Base-by-base conservation (phyloP, 2,888 invertebrate genomes). In the Schizotus pectinicornis region DNA sequence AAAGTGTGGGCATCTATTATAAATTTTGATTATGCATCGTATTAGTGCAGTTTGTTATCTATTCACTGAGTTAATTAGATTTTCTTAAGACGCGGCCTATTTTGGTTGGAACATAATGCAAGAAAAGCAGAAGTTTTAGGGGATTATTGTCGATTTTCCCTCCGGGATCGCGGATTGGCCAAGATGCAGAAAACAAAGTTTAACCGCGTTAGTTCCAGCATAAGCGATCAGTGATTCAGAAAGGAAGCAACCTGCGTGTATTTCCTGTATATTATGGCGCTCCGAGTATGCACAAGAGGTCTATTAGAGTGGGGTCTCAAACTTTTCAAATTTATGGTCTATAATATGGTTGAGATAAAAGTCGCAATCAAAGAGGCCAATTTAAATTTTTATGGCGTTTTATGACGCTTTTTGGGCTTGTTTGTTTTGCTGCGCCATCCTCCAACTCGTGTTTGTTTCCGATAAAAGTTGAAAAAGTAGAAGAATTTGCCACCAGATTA, bases 311-410 rank as follows among this genome's bases (percentile, higher is more conserved):
- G n/a, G 32, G 32, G 22, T 32, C 9, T 31, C 22, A 22, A 52
- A 52, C 13, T 52, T 52, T 52, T 11, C 5, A 45, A 52, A 52
- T 45, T 52, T 52, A 52, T 52, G 30, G 34, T 12, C 43, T 35
- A 43, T 13, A 42, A 22, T 49, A 32, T 38, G 39, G 33, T 43
- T 37, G 45, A 48, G 14, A 45, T 14, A 34, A 43, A 35, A 52
- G n/a, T 52, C 22, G 35, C 43, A 42, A 51, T 43, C 43, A 51
- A 52, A 45, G 52, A 42, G 35, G 52, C 52, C 52, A 45, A 45
- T 52, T 52, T 52, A 52, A 43, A 45, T 45, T 35, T 35, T 52
- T 52, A 52, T 52, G 42, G 43, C 22, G 36, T 43, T 45, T 52
- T 52, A 52, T 52, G 43, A 52, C 33, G 34, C 8, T 45, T 39